Evolutionary conservation across 2,113 vertebrate species (phyloP).

Genomic region (Ariopsis seemanni): DNA sequence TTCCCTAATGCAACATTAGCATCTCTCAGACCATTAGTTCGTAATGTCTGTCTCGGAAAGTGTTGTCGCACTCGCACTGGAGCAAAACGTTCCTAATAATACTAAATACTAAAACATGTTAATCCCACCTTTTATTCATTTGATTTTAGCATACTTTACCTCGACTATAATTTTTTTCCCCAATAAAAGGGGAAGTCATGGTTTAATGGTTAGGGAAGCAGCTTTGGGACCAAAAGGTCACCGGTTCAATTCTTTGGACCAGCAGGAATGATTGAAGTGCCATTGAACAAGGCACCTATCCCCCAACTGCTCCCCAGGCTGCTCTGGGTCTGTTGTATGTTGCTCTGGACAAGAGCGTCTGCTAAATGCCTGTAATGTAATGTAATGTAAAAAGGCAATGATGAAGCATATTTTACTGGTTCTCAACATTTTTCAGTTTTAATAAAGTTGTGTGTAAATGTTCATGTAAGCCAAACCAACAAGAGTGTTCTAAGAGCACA

Average conservation of each 20-base stretch:
- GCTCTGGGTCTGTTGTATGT: too few relatives aligned
- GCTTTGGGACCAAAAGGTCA: too few relatives aligned
- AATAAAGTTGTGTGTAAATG: neutral
- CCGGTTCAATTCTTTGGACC: too few relatives aligned
- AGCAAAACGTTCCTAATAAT: neutral
- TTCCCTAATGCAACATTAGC: constrained; percentile 24
- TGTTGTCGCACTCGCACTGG: neutral
- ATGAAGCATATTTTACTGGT: neutral
- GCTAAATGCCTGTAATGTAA: too few relatives aligned
- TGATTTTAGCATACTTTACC: neutral
- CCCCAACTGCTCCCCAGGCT: too few relatives aligned
- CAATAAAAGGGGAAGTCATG: too few relatives aligned
- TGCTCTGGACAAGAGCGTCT: too few relatives aligned
- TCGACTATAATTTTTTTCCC: neutral
- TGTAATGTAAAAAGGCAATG: neutral
- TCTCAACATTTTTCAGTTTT: neutral
- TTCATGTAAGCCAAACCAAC: neutral
- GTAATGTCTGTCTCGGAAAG: neutral
- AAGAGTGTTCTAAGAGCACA: too few relatives aligned
- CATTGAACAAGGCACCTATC: too few relatives aligned
- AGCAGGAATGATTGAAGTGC: too few relatives aligned
- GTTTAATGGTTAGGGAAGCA: too few relatives aligned
- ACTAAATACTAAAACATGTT: neutral
- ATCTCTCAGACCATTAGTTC: neutral
- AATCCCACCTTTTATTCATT: neutral